Conservation (phyloP, 2,113 vertebrate genomes). For the Brachyhypopomus occidentalis region DNA sequence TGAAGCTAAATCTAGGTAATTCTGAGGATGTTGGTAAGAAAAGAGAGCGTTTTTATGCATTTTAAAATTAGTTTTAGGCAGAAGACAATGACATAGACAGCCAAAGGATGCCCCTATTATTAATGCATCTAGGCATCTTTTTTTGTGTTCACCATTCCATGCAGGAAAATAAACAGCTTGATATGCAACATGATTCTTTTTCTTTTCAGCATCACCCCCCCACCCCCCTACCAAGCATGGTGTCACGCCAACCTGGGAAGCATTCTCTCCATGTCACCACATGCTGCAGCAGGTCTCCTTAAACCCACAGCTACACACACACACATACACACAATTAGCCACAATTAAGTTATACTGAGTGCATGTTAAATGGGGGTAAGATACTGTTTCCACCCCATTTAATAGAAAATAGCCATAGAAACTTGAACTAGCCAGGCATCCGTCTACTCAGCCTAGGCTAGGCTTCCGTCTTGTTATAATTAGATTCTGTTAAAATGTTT, state of each 20-base stretch:
- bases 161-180: conserved; percentile 83
- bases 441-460: neutral
- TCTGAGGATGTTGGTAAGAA: conserved; percentile 85
- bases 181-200: conserved; percentile 82
- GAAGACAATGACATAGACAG: conserved; percentile 80
- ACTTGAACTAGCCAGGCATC: neutral
- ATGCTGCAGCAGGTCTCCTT: conserved; percentile 30
- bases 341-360: neutral
- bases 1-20: conserved; percentile 89
- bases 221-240: conserved; percentile 20
- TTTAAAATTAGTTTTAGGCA: conserved; percentile 86
- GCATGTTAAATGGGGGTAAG: neutral
- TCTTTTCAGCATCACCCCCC: conserved; percentile 56
- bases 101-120: conserved; percentile 84
- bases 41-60: conserved; percentile 82
- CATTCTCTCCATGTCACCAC: conserved; percentile 17
- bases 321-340: neutral
- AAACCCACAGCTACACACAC: neutral
- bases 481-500: neutral
- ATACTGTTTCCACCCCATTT: neutral
- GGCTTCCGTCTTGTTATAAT: neutral
- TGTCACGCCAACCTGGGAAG: conserved; percentile 35
- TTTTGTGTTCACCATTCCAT: conserved; percentile 83
- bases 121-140: conserved; percentile 82
- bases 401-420: neutral